These are phyloP conservation scores for Fabriciana adippe DNA, from an alignment of 2,888 invertebrate species.

Conservation along the genomic window DNA sequence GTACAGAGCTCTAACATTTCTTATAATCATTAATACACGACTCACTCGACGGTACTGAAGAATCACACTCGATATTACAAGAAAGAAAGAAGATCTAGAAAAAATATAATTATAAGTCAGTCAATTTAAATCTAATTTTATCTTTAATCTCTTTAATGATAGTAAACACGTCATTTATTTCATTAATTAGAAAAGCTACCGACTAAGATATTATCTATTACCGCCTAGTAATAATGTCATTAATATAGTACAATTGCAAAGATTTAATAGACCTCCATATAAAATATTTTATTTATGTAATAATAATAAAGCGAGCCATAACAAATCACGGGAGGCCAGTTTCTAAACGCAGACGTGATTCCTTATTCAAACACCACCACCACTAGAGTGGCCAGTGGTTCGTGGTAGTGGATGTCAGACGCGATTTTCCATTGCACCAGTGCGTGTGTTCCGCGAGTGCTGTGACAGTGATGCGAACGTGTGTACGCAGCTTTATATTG, in stretches of 20 bases:
- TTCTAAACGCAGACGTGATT: constrained; percentile 34
- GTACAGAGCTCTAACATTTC: too few relatives aligned
- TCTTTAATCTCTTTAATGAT: too few relatives aligned
- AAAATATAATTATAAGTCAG: too few relatives aligned
- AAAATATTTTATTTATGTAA: constrained; percentile 4
- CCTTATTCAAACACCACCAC: constrained; percentile 34
- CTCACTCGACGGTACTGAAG: too few relatives aligned
- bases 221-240: neutral
- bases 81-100: too few relatives aligned
- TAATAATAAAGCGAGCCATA: neutral
- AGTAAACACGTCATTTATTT: neutral
- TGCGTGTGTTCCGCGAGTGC: constrained; percentile 48
- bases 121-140: too few relatives aligned
- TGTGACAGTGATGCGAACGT: constrained; percentile 73
- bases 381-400: constrained; percentile 22
- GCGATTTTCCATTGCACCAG: constrained; percentile 34
- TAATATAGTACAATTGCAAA: neutral
- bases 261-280: constrained; percentile 7
- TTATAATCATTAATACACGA: too few relatives aligned
- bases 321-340: constrained; percentile 24
- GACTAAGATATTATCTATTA: constrained; percentile 9
- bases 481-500: constrained; percentile 53
- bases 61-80: too few relatives aligned
- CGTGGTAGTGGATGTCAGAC: constrained; percentile 24
- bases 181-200: neutral